These are phyloP conservation scores for Leucophenga maculata DNA, from an alignment of 2,888 invertebrate species.

Conservation along the genomic window DNA sequence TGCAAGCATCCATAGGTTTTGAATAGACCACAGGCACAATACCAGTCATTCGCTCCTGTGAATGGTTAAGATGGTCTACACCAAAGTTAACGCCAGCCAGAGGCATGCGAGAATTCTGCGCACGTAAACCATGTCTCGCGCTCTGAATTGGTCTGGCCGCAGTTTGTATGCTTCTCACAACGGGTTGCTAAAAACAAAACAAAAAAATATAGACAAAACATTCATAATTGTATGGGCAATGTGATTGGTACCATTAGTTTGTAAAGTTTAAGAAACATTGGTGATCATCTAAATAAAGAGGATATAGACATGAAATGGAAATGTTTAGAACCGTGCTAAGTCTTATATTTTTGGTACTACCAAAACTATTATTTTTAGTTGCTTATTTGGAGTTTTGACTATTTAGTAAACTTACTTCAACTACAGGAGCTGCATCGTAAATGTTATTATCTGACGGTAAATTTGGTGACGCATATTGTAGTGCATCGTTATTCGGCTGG, in stretches of 20 bases:
- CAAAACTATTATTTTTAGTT: too few species aligned
- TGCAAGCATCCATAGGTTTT: conserved; percentile 21
- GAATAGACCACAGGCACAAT: not conserved
- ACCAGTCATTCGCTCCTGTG: not conserved
- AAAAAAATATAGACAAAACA: too few species aligned
- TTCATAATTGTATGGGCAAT: too few species aligned
- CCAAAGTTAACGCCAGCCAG: conserved; percentile 41
- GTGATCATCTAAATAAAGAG: too few species aligned
- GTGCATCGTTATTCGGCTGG: conserved; percentile 35
- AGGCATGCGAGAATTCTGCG: conserved; percentile 52
- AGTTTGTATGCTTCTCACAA: conserved; percentile 49
- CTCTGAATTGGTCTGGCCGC: conserved; percentile 50
- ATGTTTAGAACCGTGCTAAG: too few species aligned
- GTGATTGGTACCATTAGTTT: not conserved
- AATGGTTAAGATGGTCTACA: conserved; percentile 9
- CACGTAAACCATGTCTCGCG: conserved; percentile 50
- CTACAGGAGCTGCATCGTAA: not conserved
- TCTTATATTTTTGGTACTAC: too few species aligned
- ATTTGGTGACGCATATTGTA: conserved; percentile 26
- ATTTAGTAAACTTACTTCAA: not conserved
- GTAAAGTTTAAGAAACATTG: too few species aligned
- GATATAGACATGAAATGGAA: too few species aligned
- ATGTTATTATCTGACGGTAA: not conserved
- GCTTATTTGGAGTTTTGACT: too few species aligned
- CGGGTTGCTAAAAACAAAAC: conserved; percentile 27